Evolutionary conservation across 35 echinoderm and acorn worm genomes (phyloP), one percentile per base, ranked within the genome.

Genomic region (Stichopus chloronotus): DNA sequence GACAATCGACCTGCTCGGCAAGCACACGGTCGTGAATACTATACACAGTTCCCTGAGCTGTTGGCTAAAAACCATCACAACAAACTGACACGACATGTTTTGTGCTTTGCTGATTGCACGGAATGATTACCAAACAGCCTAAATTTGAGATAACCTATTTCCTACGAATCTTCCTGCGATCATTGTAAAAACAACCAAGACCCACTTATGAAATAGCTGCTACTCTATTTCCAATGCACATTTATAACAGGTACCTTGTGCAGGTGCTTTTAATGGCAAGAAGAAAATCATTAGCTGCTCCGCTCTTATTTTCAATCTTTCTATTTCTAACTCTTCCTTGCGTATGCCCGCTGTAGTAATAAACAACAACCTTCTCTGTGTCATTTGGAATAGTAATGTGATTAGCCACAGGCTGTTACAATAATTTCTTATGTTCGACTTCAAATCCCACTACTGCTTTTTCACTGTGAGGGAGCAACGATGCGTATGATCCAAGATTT

Each of bases 321-420:
- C 30, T 43, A 43, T 55, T 55, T 2, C 55, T 58, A 57, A 58
- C 82, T 4, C 55, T 56, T 20, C 19, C 6, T 23, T 55, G 55
- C 13, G 43, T 22, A 82, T 82, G 79, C 52, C 56, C 57, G 82
- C 54, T n/a, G n/a, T 5, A 58, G 20, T 85, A 22, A 59, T 55
- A 58, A 85, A 85, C 54, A 85, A 85, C 57, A 58, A 53, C 21
- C 52, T n/a, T n/a, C 17, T 10, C 57, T 56, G 16, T 21, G 17
- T 85, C 57, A 85, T 58, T 85, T 58, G 17, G 52, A 55, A 58
- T 56, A 85, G 82, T 85, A 85, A 85, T 85, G 82, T 25, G 55
- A 85, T 85, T 85, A 85, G 82, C 82, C 57, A 85, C 82, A 85
- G 57, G 55, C 55, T 58, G 82, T 58, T 85, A 85, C 82, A 85